These are phyloP conservation scores for Koerneria pararmatus DNA, from an alignment of 2,888 invertebrate genomes.

Conservation along the genomic window DNA sequence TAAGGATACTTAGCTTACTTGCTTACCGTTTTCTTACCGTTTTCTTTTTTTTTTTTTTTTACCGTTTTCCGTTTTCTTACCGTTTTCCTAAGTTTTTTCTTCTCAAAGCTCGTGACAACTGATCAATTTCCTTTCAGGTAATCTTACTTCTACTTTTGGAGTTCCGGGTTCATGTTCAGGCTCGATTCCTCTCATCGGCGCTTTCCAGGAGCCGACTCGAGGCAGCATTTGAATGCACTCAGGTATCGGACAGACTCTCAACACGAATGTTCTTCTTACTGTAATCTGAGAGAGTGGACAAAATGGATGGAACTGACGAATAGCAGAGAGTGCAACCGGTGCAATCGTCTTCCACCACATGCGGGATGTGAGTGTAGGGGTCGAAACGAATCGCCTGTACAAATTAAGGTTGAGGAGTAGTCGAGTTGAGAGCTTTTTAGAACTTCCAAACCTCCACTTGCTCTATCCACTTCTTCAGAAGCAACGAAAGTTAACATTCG, in stretches of 20 bases:
- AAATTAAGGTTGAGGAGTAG: too few relatives aligned
- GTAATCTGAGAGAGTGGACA: not conserved
- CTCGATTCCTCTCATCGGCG: slow-evolving; percentile 74
- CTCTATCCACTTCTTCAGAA: too few relatives aligned
- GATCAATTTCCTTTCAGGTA: not conserved
- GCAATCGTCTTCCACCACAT: slow-evolving; percentile 70
- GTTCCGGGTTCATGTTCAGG: slow-evolving; percentile 43
- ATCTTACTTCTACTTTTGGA: slow-evolving; percentile 38
- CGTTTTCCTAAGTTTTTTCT: not conserved
- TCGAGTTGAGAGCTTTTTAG: too few relatives aligned
- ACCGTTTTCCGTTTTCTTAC: not conserved
- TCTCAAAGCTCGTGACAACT: not conserved
- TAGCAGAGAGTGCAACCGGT: slow-evolving; percentile 89
- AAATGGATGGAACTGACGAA: slow-evolving; percentile 8
- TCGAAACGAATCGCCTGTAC: slow-evolving; percentile 75
- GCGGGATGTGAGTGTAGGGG: slow-evolving; percentile 81
- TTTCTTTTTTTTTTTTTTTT: not conserved
- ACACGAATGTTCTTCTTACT: not conserved
- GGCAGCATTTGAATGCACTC: slow-evolving; percentile 97
- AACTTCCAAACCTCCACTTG: too few relatives aligned
- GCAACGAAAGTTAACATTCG: too few relatives aligned
- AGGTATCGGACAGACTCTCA: slow-evolving; percentile 86
- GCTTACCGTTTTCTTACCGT: slow-evolving; percentile 6
- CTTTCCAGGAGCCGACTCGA: slow-evolving; percentile 74
- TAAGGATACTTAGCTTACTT: too few relatives aligned